Evolutionary conservation across 2,797 vertebrate species (phyloP).

Genomic region (Orestias chungarensis): DNA sequence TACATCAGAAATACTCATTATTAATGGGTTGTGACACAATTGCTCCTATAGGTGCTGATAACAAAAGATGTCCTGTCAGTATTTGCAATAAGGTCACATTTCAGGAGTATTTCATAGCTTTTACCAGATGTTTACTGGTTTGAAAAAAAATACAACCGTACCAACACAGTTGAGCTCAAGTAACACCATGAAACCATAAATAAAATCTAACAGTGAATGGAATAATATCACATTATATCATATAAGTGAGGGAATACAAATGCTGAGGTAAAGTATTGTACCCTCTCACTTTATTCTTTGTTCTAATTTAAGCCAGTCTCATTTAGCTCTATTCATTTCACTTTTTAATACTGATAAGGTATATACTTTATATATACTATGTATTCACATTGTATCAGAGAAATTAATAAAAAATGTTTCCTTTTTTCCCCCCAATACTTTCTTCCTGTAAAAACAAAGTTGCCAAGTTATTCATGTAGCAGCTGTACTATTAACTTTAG

Average conservation of each 20-base stretch:
- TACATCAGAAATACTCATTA: not conserved
- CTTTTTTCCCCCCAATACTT: constrained; percentile 3
- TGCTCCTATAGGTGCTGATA: not conserved
- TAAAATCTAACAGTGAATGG: constrained; percentile 1
- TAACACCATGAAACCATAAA: constrained; percentile 7
- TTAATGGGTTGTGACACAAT: not conserved
- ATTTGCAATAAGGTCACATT: not conserved
- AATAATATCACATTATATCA: not conserved
- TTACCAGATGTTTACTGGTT: not conserved
- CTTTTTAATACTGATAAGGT: too few species aligned
- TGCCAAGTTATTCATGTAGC: not conserved
- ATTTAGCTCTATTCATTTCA: not conserved
- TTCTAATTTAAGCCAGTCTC: not conserved
- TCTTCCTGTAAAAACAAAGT: constrained; percentile 25
- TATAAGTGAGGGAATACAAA: not conserved
- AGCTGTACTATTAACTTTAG: constrained; percentile 13
- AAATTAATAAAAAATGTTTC: constrained; percentile 15
- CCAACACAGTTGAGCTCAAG: not conserved
- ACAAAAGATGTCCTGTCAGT: not conserved
- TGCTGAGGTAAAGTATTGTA: not conserved
- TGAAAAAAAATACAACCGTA: not conserved
- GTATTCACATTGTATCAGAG: not conserved
- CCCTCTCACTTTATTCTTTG: not conserved
- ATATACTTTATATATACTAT: too few species aligned
- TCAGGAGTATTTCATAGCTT: not conserved